These are phyloP conservation scores for Oreotrochilus melanogaster DNA, from an alignment of 2,113 vertebrate species.

Conservation along the genomic window DNA sequence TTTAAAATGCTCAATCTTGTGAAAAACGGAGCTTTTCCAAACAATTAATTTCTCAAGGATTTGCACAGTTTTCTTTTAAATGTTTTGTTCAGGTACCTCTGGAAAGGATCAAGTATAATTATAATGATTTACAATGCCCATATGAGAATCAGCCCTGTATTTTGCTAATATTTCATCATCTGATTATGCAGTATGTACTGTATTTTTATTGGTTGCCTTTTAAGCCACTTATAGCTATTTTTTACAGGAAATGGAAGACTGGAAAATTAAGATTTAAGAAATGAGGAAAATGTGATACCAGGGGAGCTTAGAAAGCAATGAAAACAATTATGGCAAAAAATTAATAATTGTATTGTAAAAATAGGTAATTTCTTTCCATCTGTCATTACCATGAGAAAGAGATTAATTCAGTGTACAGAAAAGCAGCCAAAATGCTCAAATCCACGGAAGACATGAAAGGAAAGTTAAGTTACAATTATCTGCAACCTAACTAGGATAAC, in stretches of 20 bases:
- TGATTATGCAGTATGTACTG: background rate
- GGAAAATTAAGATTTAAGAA: slow-evolving; percentile 20
- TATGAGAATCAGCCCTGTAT: background rate
- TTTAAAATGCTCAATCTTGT: background rate
- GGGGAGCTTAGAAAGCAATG: background rate
- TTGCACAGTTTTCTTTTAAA: background rate
- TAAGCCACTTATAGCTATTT: slow-evolving; percentile 6
- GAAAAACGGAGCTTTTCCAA: background rate
- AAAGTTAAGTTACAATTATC: slow-evolving; percentile 3
- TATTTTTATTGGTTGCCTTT: background rate
- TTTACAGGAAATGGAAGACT: background rate
- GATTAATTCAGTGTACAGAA: background rate
- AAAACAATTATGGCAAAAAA: background rate
- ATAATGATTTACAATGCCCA: background rate
- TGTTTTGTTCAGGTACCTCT: background rate
- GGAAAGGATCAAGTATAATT: background rate
- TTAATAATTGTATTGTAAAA: background rate
- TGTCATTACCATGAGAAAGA: background rate
- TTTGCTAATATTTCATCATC: background rate
- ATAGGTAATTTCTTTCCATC: slow-evolving; percentile 1
- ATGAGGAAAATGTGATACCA: background rate
- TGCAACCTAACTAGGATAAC: background rate
- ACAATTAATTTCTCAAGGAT: background rate
- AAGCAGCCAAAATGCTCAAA: background rate
- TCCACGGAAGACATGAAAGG: background rate